Percentiles rank a stretch among this genome's conserved stretches.
Conservation (phyloP, 2,113 vertebrate species). For the Ciconia maguari region DNA sequence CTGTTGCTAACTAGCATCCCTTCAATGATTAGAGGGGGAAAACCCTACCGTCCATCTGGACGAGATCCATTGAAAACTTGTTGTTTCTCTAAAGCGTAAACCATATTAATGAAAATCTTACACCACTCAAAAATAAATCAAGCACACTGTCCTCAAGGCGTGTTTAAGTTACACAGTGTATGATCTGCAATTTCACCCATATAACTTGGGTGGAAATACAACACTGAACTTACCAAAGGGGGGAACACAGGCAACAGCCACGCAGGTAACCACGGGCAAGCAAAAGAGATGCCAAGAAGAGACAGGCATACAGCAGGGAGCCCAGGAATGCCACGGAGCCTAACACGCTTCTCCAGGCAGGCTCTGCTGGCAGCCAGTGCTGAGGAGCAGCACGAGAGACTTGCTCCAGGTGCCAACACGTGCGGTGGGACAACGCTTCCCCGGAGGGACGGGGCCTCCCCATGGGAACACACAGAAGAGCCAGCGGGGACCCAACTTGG, state of each 20-base stretch:
- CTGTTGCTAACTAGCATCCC: not conserved
- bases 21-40: not conserved
- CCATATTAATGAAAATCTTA: not conserved
- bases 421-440: not conserved
- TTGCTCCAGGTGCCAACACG: not conserved
- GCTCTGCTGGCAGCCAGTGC: not conserved
- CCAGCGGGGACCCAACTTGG: rapidly evolving
- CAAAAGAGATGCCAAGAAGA: not conserved
- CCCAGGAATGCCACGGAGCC: not conserved
- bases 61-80: not conserved
- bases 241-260: not conserved
- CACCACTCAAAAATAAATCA: not conserved
- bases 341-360: not conserved
- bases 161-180: rapidly evolving
- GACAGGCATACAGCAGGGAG: not conserved
- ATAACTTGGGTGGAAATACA: not conserved
- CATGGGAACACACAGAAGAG: rapidly evolving
- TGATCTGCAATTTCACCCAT: not conserved
- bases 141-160: not conserved
- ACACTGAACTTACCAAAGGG: not conserved
- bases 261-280: not conserved
- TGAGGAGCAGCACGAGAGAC: not conserved
- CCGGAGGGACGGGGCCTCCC: rapidly evolving
- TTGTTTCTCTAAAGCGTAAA: not conserved
- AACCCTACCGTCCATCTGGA: too few relatives aligned